phyloP scores from a whole-genome alignment of 2,113 vertebrate species.

The Phrynocephalus versicolor region DNA sequence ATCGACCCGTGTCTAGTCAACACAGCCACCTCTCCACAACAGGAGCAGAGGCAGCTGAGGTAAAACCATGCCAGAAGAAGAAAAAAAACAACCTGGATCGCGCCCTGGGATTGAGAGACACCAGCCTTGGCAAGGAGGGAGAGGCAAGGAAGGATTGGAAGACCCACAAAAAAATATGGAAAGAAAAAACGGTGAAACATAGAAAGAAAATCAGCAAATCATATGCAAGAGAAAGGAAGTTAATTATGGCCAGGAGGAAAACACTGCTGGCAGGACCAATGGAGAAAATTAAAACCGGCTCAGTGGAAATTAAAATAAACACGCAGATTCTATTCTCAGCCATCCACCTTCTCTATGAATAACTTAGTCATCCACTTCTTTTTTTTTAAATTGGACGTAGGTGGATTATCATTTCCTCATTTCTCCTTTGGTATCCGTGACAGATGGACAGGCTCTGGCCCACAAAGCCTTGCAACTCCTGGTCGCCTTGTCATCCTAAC shows the following conservation, averaged over 20 bases:
- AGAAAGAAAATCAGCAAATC: constrained; percentile 58
- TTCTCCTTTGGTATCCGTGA: neutral
- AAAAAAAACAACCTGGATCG: constrained; percentile 34
- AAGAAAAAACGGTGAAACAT: too few species aligned
- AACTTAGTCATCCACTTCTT: constrained; percentile 27
- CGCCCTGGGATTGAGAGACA: constrained; percentile 50
- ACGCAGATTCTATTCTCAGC: neutral
- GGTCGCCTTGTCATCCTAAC: too few species aligned
- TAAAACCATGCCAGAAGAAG: constrained; percentile 45
- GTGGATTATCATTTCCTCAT: neutral
- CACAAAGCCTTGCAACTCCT: too few species aligned
- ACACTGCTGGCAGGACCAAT: neutral
- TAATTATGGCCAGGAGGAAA: constrained; percentile 49
- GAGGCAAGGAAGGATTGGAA: constrained; percentile 44
- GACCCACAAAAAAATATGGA: constrained; percentile 64
- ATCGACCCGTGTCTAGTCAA: constrained; percentile 44
- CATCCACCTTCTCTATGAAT: neutral
- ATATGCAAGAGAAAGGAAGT: constrained; percentile 67
- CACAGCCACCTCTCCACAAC: constrained; percentile 1
- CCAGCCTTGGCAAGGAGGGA: constrained; percentile 9
- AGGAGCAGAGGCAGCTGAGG: neutral
- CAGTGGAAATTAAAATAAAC: constrained; percentile 23
- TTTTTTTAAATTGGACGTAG: neutral
- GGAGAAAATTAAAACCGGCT: constrained; percentile 19
- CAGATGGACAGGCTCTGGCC: too few species aligned